A percentile compares a stretch with the other conserved stretches of the same genome.
Conservation (phyloP, 2,797 vertebrate species). For the Lepus oiostolus region DNA sequence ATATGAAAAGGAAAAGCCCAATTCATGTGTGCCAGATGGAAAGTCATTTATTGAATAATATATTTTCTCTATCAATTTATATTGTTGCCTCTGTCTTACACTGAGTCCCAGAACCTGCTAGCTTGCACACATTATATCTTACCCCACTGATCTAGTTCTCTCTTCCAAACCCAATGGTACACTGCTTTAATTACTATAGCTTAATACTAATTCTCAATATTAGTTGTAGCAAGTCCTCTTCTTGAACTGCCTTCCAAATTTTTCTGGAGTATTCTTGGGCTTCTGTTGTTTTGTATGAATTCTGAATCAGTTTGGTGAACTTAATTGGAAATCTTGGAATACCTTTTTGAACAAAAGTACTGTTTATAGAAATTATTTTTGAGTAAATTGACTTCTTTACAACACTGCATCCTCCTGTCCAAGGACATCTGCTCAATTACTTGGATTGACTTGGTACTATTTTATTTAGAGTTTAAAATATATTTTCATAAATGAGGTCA, state of each 20-base stretch:
- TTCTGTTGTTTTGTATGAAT: neutral
- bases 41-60: neutral
- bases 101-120: neutral
- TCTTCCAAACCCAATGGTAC: neutral
- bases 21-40: neutral
- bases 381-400: neutral
- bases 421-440: neutral
- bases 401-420: neutral
- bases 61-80: neutral
- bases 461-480: constrained; percentile 24
- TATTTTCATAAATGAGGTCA: neutral
- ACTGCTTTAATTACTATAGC: neutral
- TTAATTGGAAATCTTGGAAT: neutral
- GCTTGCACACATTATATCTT: neutral
- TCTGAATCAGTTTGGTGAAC: neutral
- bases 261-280: neutral
- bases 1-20: neutral
- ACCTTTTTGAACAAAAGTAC: neutral
- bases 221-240: neutral
- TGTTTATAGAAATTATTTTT: neutral
- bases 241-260: neutral
- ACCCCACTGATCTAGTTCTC: neutral
- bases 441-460: neutral
- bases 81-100: neutral
- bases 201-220: neutral